A percentile compares a stretch with the other conserved stretches of the same genome.
Evolutionary conservation across 2,797 vertebrate species (phyloP).

Genomic region (Champsocephalus esox): DNA sequence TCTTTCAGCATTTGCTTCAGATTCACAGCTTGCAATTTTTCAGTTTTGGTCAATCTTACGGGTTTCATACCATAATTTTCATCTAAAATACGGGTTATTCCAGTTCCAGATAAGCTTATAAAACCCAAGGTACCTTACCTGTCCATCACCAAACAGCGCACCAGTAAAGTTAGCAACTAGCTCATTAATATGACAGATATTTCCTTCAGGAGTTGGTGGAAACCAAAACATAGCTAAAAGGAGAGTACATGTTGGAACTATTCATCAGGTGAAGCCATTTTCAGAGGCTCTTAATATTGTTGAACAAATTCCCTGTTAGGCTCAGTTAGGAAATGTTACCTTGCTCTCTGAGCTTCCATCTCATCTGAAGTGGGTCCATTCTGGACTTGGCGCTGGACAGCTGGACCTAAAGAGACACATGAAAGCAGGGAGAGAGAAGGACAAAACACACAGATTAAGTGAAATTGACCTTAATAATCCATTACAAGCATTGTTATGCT

Average conservation of each 20-base stretch:
- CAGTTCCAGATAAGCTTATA: too few species aligned
- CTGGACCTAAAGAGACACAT: conserved; percentile 86
- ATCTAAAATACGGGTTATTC: too few species aligned
- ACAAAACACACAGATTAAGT: conserved; percentile 24
- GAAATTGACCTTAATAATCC: conserved; percentile 40
- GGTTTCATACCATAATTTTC: too few species aligned
- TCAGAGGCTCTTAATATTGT: neutral
- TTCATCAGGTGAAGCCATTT: neutral
- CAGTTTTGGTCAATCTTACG: too few species aligned
- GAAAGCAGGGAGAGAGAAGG: conserved; percentile 29
- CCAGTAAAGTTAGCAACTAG: too few species aligned
- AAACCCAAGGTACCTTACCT: too few species aligned
- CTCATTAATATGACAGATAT: too few species aligned
- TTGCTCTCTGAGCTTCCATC: conserved; percentile 94
- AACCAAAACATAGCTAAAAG: neutral
- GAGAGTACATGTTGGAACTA: neutral
- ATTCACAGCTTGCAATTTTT: too few species aligned
- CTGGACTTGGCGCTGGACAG: conserved; percentile 94
- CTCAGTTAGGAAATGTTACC: conserved; percentile 78
- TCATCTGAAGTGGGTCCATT: conserved; percentile 97
- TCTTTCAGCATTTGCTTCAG: too few species aligned
- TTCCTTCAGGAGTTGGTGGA: too few species aligned
- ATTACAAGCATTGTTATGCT: conserved; percentile 32
- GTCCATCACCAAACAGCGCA: too few species aligned
- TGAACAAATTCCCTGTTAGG: neutral